A percentile compares a stretch with the other conserved stretches of the same genome.
Conservation (phyloP, 2,113 vertebrate species). For the Atrichornis clamosus region DNA sequence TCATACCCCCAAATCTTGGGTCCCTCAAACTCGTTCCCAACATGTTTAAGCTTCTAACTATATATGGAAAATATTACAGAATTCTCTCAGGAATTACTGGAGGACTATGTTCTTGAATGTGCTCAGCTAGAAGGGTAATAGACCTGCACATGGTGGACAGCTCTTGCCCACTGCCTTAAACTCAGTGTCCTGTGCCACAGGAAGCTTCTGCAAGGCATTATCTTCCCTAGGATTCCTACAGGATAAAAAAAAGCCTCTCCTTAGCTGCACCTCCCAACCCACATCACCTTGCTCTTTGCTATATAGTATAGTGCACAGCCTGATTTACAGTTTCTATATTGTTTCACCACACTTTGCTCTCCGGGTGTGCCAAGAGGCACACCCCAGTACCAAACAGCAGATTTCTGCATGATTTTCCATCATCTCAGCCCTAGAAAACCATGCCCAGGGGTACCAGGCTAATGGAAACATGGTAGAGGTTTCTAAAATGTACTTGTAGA, state of each 20-base stretch:
- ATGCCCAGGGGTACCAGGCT: neutral
- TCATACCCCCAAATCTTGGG: neutral
- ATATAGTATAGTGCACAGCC: neutral
- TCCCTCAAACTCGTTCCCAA: neutral
- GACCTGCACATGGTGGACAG: too few relatives aligned
- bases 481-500: neutral
- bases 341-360: neutral
- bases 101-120: neutral
- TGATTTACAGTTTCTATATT: too few relatives aligned
- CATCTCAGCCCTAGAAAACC: neutral
- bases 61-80: neutral
- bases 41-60: neutral
- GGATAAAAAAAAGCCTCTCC: neutral
- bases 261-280: neutral
- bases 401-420: neutral
- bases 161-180: neutral
- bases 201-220: neutral
- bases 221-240: neutral
- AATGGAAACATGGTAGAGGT: neutral
- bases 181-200: neutral
- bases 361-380: neutral
- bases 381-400: too few relatives aligned
- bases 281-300: neutral
- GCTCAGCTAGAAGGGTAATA: fast-evolving
- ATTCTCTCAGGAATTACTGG: neutral